A percentile compares a stretch with the other conserved stretches of the same genome.
These are phyloP conservation scores for Perognathus longimembris DNA, from an alignment of 2,113 vertebrate species.

Conservation along the genomic window DNA sequence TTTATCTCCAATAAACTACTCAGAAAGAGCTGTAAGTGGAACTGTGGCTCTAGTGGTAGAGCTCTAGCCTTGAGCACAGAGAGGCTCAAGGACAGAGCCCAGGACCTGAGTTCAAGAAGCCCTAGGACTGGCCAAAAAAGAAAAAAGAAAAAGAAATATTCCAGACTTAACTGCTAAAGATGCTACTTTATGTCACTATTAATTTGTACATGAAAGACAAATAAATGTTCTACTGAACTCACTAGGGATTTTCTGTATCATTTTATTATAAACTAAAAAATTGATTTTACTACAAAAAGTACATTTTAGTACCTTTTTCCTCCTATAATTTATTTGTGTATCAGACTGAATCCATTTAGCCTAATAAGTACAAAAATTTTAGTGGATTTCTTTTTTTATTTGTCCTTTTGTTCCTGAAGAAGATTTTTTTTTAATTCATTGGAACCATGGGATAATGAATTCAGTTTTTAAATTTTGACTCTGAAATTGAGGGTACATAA, in stretches of 20 bases:
- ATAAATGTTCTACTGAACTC: slow-evolving; percentile 58
- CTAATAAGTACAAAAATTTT: slow-evolving; percentile 45
- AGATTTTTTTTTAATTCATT: not conserved
- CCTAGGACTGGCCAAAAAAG: no score
- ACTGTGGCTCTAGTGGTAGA: no score
- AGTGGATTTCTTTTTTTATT: slow-evolving; percentile 37
- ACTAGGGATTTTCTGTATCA: slow-evolving; percentile 65
- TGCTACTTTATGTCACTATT: slow-evolving; percentile 4
- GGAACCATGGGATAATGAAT: slow-evolving; percentile 28
- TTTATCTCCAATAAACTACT: no score
- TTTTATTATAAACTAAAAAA: slow-evolving; percentile 50
- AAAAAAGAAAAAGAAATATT: no score
- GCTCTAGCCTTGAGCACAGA: no score
- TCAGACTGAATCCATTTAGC: slow-evolving; percentile 27
- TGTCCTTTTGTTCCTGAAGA: slow-evolving; percentile 48
- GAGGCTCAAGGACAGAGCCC: no score
- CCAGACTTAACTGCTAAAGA: not conserved
- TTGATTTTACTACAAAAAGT: slow-evolving; percentile 35
- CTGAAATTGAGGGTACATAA: slow-evolving; percentile 64
- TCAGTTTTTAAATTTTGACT: slow-evolving; percentile 56
- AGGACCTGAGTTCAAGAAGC: no score
- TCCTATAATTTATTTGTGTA: slow-evolving; percentile 48
- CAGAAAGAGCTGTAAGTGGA: no score
- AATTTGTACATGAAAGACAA: slow-evolving; percentile 62
- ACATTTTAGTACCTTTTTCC: slow-evolving; percentile 56